These are phyloP conservation scores for Pygoscelis adeliae DNA, from an alignment of 2,113 vertebrate genomes.

Conservation along the genomic window DNA sequence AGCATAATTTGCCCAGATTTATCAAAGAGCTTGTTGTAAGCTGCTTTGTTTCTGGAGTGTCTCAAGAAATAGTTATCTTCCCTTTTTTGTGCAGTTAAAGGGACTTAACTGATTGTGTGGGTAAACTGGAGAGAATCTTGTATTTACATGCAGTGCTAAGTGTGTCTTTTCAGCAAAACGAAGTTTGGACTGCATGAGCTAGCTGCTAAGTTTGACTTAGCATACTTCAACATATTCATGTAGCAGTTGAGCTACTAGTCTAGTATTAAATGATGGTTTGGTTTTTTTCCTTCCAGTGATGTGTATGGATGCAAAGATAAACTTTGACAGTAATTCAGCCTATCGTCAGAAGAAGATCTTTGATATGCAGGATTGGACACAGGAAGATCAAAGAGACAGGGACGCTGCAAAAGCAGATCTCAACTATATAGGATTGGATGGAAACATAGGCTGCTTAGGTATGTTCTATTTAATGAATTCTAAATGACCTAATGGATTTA, in stretches of 20 bases:
- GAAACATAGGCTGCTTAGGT: conserved; percentile 97
- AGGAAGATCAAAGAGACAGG: conserved; percentile 90
- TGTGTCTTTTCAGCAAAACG: not conserved
- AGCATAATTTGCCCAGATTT: not conserved
- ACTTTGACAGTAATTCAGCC: conserved; percentile 94
- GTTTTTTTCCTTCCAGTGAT: conserved; percentile 79
- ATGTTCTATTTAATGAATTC: not conserved
- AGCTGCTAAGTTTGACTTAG: not conserved
- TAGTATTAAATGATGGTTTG: not conserved
- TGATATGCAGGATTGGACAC: conserved; percentile 92
- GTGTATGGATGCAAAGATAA: conserved; percentile 99
- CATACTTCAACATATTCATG: not conserved
- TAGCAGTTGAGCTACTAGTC: not conserved
- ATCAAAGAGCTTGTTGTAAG: not conserved
- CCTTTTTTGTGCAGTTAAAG: not conserved
- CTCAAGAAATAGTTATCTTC: not conserved
- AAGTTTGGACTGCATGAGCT: not conserved
- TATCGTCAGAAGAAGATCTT: conserved; percentile 95
- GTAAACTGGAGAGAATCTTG: not conserved
- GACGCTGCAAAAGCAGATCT: conserved; percentile 90
- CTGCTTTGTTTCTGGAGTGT: not conserved
- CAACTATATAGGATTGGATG: conserved; percentile 97
- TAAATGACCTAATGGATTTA: not conserved
- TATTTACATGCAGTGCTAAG: not conserved
- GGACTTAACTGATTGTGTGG: not conserved